Evolutionary conservation across 2,113 vertebrate genomes (phyloP).

Genomic region (Arizona elegans): DNA sequence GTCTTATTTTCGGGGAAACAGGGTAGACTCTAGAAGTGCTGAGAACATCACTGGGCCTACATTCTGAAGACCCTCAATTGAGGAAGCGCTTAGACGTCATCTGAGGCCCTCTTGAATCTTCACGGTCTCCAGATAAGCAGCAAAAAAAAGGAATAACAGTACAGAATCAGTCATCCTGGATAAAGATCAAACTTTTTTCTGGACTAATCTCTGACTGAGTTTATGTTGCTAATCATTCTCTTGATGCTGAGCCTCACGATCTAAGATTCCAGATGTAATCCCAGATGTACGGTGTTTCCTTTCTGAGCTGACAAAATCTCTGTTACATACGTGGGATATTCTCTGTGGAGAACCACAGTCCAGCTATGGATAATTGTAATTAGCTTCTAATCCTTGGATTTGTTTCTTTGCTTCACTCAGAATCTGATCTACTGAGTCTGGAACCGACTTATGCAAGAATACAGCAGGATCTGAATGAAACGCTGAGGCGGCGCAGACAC

Average conservation of each 20-base stretch:
- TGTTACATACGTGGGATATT: background rate
- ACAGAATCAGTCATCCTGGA: too few species aligned
- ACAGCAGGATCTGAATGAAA: slow-evolving; percentile 77
- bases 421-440: slow-evolving; percentile 64
- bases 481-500: slow-evolving; percentile 74
- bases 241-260: background rate
- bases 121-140: background rate
- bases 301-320: background rate
- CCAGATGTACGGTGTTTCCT: background rate
- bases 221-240: background rate
- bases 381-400: background rate
- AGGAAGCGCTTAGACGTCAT: background rate
- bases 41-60: background rate
- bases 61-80: background rate
- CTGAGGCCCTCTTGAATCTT: too few species aligned
- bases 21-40: background rate
- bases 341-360: background rate
- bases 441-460: slow-evolving; percentile 60
- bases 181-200: background rate
- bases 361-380: background rate
- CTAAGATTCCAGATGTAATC: background rate
- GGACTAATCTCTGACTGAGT: background rate
- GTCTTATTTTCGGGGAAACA: too few species aligned
- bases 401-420: slow-evolving; percentile 49
- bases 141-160: too few species aligned